Percentiles rank a stretch among this genome's conserved stretches.
Conservation (phyloP, 1,140 invertebrate genomes). For the Psix sp. region DNA sequence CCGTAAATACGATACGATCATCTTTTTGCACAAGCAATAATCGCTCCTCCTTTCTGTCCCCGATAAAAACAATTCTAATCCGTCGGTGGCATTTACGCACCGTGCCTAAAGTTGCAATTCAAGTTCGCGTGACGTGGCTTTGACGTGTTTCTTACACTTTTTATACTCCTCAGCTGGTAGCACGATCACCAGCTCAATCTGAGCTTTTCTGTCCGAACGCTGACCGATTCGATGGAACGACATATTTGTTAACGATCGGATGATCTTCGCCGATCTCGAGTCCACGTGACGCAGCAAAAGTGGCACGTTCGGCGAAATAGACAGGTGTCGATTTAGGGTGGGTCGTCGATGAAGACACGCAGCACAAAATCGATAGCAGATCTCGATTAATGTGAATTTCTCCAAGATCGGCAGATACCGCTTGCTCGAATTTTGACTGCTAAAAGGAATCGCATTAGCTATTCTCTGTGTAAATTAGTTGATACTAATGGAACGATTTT, state of each 20-base stretch:
- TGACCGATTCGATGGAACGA: conserved; percentile 40
- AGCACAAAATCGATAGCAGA: conserved; percentile 33
- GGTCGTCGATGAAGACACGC: conserved; percentile 34
- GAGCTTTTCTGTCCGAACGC: conserved; percentile 25
- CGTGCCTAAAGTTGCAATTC: conserved; percentile 7
- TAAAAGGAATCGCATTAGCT: conserved; percentile 40
- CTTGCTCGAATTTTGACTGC: too few relatives aligned
- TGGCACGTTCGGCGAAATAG: conserved; percentile 49
- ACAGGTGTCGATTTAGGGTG: conserved; percentile 71
- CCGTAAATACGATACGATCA: conserved; percentile 14
- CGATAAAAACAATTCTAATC: conserved; percentile 14
- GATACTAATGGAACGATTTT: conserved; percentile 31
- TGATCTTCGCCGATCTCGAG: conserved; percentile 28
- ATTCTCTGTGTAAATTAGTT: conserved; percentile 9
- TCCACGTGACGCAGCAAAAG: conserved; percentile 63
- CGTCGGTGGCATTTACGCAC: not conserved
- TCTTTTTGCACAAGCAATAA: conserved; percentile 14
- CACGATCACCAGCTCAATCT: not conserved
- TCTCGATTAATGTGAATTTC: conserved; percentile 52
- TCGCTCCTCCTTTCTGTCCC: not conserved
- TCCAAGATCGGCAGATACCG: too few relatives aligned
- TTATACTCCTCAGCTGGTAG: not conserved
- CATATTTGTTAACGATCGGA: conserved; percentile 56
- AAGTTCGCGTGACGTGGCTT: conserved; percentile 3
- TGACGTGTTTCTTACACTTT: conserved; percentile 1